Base-by-base conservation (phyloP, 2,888 invertebrate genomes). In the Lysandra bellargus region DNA sequence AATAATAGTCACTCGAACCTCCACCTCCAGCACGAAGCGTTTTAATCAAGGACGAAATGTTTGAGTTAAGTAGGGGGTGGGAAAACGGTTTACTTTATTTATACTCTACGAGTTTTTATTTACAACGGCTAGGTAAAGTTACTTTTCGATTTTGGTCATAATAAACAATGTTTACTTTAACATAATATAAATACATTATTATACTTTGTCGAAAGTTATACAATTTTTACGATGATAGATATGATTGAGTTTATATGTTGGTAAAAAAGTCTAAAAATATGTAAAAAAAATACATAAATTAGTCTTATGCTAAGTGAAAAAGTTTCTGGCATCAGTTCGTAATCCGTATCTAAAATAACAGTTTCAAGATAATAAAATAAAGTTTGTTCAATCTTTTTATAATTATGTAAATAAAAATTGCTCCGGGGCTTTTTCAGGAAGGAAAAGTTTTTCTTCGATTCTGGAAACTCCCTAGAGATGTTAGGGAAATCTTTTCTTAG, bases 401-500 rank as follows among this genome's bases (percentile, higher is more conserved):
- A 69, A 69, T 69, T 69, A 69, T 69, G 69, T 69, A 69, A 69
- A 69, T 69, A 69, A 69, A 69, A 69, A 69, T 69, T 69, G 69
- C 69, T 69, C 33, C 69, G 33, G 69, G 69, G 37, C 69, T 69
- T 37, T 69, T 69, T 69, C 69, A 69, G 33, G 69, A 69, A 37
- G 69, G 17, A 69, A 69, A 69, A 37, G 33, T 69, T 69, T 37
- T 69, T 33, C 69, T 69, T 33, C 17, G 69, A 69, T 37, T 69
- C 69, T 69, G 33, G 69, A 37, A 37, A 37, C 69, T 69, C 69
- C 69, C 69, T 14, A 69, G 69, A 69, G 69, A 69, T 69, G 33
- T 14, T 33, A 37, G 69, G 69, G 69, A 69, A 69, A 69, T 69
- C 33, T 37, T 69, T 69, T 69, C 33, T 69, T 69, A 69, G 33